A percentile compares a stretch with the other conserved stretches of the same genome.
Evolutionary conservation across 2,797 vertebrate species (phyloP).

Genomic region (Pampus argenteus): DNA sequence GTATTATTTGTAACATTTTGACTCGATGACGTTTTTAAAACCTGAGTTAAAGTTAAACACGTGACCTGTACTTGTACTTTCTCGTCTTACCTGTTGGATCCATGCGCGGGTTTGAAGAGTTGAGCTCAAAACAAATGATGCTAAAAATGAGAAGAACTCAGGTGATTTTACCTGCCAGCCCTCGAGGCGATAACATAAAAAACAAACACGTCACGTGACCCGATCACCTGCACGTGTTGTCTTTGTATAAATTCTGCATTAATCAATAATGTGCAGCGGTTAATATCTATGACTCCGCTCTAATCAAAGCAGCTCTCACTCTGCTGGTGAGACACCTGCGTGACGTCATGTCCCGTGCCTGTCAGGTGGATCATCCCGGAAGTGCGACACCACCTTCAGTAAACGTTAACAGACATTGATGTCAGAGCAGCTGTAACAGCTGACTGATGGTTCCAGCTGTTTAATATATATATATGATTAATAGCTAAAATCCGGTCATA

Average conservation of each 20-base stretch:
- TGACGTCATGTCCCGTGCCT: conserved; percentile 64
- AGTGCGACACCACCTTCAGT: conserved; percentile 40
- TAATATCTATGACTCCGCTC: not conserved
- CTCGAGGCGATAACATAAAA: conserved; percentile 20
- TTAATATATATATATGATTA: no score
- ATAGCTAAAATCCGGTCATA: no score
- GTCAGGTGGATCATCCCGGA: conserved; percentile 69
- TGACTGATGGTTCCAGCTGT: no score
- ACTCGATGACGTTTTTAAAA: no score
- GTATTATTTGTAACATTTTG: no score
- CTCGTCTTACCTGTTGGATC: conserved; percentile 69
- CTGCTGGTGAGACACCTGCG: conserved; percentile 20
- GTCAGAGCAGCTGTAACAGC: no score
- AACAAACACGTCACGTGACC: no score
- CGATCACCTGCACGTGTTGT: no score
- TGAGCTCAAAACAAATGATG: not conserved
- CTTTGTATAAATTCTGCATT: not conserved
- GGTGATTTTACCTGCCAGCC: not conserved
- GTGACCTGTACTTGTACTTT: no score
- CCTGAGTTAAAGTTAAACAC: no score
- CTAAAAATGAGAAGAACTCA: no score
- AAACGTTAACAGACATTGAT: no score
- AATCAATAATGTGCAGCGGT: not conserved
- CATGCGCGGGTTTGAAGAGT: conserved; percentile 33
- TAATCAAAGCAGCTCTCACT: not conserved